Percentiles rank a stretch among this genome's conserved stretches.
phyloP scores from a whole-genome alignment of 2,113 vertebrate species.

The Epinephelus fuscoguttatus region DNA sequence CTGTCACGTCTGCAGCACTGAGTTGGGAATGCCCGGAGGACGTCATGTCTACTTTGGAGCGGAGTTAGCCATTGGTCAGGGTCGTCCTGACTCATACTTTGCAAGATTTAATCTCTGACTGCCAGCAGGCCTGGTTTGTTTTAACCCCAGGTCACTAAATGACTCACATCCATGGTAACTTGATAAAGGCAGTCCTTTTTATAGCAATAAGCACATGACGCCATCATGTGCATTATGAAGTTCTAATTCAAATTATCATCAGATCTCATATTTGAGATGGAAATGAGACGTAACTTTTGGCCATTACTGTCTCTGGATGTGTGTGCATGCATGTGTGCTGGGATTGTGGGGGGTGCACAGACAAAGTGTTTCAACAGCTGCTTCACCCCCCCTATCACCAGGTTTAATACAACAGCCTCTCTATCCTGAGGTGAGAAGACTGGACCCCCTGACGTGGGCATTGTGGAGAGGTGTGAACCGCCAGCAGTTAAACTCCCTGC shows the following conservation, averaged over 20 bases:
- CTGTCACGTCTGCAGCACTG: constrained; percentile 34
- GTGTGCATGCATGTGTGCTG: constrained; percentile 34
- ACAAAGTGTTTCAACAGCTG: constrained; percentile 78
- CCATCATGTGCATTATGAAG: constrained; percentile 10
- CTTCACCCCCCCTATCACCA: constrained; percentile 28
- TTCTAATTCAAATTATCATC: constrained; percentile 27
- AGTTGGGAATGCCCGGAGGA: constrained; percentile 55
- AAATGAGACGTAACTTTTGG: constrained; percentile 34
- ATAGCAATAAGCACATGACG: constrained; percentile 23
- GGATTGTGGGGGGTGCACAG: constrained; percentile 36
- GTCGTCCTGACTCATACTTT: constrained; percentile 57
- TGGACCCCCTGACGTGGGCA: constrained; percentile 72
- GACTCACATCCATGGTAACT: constrained; percentile 62
- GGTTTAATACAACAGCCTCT: constrained; percentile 68
- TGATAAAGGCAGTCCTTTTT: constrained; percentile 52
- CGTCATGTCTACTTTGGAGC: constrained; percentile 57
- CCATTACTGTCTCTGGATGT: constrained; percentile 26
- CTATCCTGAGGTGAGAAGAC: constrained; percentile 78
- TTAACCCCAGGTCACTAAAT: constrained; percentile 57
- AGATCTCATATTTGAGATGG: constrained; percentile 32
- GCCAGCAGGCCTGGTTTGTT: constrained; percentile 64
- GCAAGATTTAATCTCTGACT: constrained; percentile 61
- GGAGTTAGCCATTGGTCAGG: constrained; percentile 39
- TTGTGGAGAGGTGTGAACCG: constrained; percentile 81
- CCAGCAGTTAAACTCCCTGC: constrained; percentile 69